These are phyloP conservation scores for Papilio machaon DNA, from an alignment of 1,140 invertebrate genomes.

Conservation along the genomic window DNA sequence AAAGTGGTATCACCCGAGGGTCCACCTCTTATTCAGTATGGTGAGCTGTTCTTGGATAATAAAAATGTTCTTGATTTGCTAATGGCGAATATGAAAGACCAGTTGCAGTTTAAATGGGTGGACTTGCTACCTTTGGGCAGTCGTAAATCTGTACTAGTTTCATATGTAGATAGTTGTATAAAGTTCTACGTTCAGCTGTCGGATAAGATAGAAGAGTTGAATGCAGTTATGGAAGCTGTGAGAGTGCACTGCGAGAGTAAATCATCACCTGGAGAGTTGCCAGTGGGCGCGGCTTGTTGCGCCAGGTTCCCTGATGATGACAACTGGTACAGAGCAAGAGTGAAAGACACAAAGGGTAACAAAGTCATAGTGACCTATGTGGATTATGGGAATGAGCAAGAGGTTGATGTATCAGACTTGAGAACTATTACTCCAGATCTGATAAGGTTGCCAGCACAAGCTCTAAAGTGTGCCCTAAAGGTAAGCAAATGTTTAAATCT, in stretches of 20 bases:
- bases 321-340: slow-evolving; percentile 88
- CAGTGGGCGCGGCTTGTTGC: slow-evolving; percentile 87
- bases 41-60: slow-evolving; percentile 84
- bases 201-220: slow-evolving; percentile 82
- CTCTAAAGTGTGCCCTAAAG: slow-evolving; percentile 87
- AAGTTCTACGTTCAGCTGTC: slow-evolving; percentile 88
- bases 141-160: slow-evolving; percentile 84
- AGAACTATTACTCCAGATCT: slow-evolving; percentile 85
- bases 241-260: slow-evolving; percentile 73
- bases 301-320: slow-evolving; percentile 87
- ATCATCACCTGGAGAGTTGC: slow-evolving; percentile 72
- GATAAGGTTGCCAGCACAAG: slow-evolving; percentile 86
- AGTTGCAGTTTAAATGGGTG: slow-evolving; percentile 73
- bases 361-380: slow-evolving; percentile 86
- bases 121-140: slow-evolving; percentile 80
- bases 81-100: slow-evolving; percentile 76
- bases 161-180: slow-evolving; percentile 86
- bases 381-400: slow-evolving; percentile 91
- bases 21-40: slow-evolving; percentile 87
- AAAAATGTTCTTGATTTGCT: slow-evolving; percentile 83
- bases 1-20: slow-evolving; percentile 85
- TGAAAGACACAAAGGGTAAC: slow-evolving; percentile 77
- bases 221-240: slow-evolving; percentile 81
- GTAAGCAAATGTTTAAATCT: slow-evolving; percentile 50
- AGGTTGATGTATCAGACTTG: slow-evolving; percentile 82